These are phyloP conservation scores for Myotis myotis DNA, from an alignment of 2,797 vertebrate genomes.

Conservation along the genomic window DNA sequence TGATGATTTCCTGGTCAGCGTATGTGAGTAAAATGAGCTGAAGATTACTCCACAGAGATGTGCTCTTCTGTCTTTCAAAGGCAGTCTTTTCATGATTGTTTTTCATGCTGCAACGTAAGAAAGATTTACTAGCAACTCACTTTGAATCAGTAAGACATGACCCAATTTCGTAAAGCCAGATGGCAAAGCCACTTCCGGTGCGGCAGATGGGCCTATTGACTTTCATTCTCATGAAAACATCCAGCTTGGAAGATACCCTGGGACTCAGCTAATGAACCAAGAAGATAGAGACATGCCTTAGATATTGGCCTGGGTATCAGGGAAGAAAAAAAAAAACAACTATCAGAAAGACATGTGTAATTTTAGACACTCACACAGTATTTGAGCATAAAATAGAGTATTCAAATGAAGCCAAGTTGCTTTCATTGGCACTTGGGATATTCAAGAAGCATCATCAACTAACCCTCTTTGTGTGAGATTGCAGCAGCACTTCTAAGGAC, in stretches of 20 bases:
- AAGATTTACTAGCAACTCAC: conserved; percentile 64
- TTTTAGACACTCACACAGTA: conserved; percentile 62
- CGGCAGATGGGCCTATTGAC: conserved; percentile 72
- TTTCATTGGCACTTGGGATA: conserved; percentile 53
- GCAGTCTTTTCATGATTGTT: conserved; percentile 59
- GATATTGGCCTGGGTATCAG: conserved; percentile 42
- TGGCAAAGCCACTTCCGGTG: conserved; percentile 65
- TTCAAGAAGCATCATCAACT: conserved; percentile 65
- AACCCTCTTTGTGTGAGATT: conserved; percentile 63
- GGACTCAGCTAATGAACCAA: conserved; percentile 5
- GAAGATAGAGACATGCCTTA: conserved; percentile 62
- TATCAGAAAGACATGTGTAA: conserved; percentile 56
- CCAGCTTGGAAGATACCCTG: conserved; percentile 59
- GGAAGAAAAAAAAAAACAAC: conserved; percentile 44
- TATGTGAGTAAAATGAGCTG: background rate
- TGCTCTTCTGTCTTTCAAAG: conserved; percentile 23
- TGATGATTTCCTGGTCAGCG: conserved; percentile 20
- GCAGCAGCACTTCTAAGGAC: conserved; percentile 58
- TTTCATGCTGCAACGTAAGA: background rate
- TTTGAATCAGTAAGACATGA: conserved; percentile 57
- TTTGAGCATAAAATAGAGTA: conserved; percentile 64
- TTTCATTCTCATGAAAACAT: conserved; percentile 48
- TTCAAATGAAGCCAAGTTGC: conserved; percentile 72
- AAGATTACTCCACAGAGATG: background rate
- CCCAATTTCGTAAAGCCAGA: conserved; percentile 71